These are phyloP conservation scores for Rhamphomyia laevipes DNA, from an alignment of 2,888 invertebrate species.

Conservation along the genomic window DNA sequence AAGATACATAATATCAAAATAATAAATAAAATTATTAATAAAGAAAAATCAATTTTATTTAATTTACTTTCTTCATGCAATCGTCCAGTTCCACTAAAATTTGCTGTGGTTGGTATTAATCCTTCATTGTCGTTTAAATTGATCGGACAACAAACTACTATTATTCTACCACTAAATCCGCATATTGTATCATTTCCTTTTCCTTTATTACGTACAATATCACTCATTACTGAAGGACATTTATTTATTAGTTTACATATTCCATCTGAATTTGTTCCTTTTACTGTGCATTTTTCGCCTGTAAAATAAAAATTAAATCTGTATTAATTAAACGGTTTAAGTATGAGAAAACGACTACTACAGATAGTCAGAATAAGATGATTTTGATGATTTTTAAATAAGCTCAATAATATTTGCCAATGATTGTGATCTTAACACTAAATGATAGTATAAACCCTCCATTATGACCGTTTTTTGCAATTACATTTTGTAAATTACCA, in stretches of 20 bases:
- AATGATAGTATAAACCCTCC: no score
- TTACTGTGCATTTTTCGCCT: not conserved
- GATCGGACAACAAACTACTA: conserved; percentile 21
- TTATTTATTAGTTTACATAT: conserved; percentile 8
- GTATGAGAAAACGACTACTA: no score
- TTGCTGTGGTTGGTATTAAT: not conserved
- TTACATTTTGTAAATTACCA: no score
- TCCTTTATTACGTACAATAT: conserved; percentile 2
- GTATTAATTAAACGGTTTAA: no score
- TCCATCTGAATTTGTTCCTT: not conserved
- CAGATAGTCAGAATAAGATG: no score
- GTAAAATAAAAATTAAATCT: not conserved
- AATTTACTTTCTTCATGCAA: not conserved
- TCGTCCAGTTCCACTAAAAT: not conserved
- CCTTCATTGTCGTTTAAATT: no score
- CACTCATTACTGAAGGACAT: conserved; percentile 9
- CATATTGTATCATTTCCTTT: conserved; percentile 17
- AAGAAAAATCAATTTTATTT: not conserved
- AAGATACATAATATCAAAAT: not conserved
- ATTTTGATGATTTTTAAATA: no score
- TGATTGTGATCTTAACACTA: no score
- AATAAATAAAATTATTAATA: not conserved
- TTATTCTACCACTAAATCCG: conserved; percentile 15
- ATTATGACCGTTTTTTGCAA: no score
- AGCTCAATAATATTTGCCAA: no score